Evolutionary conservation across 2,797 vertebrate species (phyloP).

Genomic region (Enteromius radiatus): DNA sequence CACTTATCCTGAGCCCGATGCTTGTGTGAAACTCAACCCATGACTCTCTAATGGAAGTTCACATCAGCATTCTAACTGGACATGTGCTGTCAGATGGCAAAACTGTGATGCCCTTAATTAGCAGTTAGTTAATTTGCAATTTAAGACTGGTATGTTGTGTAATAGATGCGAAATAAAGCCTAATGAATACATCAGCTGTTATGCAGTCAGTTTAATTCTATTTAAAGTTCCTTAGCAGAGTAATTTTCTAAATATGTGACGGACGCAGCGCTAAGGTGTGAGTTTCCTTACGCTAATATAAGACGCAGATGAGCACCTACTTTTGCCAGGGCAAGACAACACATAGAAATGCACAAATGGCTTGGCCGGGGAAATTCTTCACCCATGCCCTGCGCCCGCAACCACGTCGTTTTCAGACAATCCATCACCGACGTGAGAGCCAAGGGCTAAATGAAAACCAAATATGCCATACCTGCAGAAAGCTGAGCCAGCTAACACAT

Average conservation of each 20-base stretch:
- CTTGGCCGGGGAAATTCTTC: not conserved
- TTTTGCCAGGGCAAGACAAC: constrained; percentile 1
- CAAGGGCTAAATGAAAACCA: constrained; percentile 45
- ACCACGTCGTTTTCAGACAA: not conserved
- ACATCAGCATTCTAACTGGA: constrained; percentile 39
- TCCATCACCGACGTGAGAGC: constrained; percentile 36
- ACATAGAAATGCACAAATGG: constrained; percentile 23
- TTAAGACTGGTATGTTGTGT: not conserved
- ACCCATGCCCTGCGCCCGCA: not conserved
- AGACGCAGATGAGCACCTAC: constrained; percentile 30
- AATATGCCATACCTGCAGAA: constrained; percentile 43
- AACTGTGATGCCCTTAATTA: constrained; percentile 36
- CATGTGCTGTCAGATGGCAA: constrained; percentile 38
- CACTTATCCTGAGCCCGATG: constrained; percentile 18
- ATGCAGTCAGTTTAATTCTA: constrained; percentile 41
- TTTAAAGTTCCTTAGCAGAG: constrained; percentile 32
- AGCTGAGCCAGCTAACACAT: constrained; percentile 36
- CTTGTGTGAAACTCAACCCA: constrained; percentile 35
- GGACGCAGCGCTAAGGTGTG: constrained; percentile 37
- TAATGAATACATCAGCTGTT: constrained; percentile 41
- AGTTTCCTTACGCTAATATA: constrained; percentile 45
- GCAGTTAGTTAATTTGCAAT: constrained; percentile 29
- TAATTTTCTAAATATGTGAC: constrained; percentile 26
- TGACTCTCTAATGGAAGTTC: constrained; percentile 40
- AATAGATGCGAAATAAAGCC: constrained; percentile 7